A percentile compares a stretch with the other conserved stretches of the same genome.
phyloP scores from a whole-genome alignment of 2,888 invertebrate genomes.

The Ligdia adustata region DNA sequence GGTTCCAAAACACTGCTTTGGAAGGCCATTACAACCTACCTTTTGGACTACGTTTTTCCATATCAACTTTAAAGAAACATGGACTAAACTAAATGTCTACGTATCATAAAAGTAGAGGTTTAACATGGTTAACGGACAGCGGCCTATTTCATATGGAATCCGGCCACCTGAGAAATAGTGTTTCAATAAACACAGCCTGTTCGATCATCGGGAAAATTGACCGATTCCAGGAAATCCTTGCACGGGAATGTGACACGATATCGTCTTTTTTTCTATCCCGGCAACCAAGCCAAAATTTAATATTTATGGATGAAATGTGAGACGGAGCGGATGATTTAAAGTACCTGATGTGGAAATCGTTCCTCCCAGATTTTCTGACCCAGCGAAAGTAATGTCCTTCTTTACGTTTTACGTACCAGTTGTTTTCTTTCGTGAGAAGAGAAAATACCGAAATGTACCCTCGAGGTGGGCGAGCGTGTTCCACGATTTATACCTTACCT shows the following conservation, averaged over 20 bases:
- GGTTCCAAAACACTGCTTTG: no score
- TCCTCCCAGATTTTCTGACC: slow-evolving; percentile 81
- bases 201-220: slow-evolving; percentile 81
- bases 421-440: slow-evolving; percentile 73
- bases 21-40: no score
- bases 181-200: slow-evolving; percentile 77
- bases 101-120: slow-evolving; percentile 3
- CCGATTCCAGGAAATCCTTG: slow-evolving; percentile 78
- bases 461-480: slow-evolving; percentile 66
- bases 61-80: no score
- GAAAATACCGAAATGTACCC: slow-evolving; percentile 72
- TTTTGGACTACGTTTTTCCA: no score
- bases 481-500: slow-evolving; percentile 73
- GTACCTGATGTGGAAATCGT: slow-evolving; percentile 81
- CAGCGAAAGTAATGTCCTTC: slow-evolving; percentile 78
- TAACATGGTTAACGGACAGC: slow-evolving; percentile 56
- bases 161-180: slow-evolving; percentile 76
- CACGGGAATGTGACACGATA: slow-evolving; percentile 75
- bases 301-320: slow-evolving; percentile 83
- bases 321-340: slow-evolving; percentile 81
- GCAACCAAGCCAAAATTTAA: slow-evolving; percentile 77
- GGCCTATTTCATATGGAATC: slow-evolving; percentile 51
- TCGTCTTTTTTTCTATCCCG: slow-evolving; percentile 75
- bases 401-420: slow-evolving; percentile 78
- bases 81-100: no score